Evolutionary conservation across 2,797 vertebrate species (phyloP).

Genomic region (Chromobotia macracanthus): DNA sequence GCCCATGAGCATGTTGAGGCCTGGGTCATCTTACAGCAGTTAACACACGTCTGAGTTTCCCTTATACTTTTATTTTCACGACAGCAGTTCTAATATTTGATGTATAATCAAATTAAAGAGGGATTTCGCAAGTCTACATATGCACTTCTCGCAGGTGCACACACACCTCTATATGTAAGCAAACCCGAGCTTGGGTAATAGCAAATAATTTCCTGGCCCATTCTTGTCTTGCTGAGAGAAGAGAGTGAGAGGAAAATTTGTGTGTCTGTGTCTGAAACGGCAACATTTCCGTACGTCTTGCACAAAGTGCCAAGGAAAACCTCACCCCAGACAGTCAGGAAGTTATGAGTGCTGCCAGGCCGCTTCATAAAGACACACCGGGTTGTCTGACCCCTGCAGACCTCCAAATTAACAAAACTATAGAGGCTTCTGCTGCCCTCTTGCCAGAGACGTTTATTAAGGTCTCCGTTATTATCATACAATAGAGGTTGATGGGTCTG

Average conservation of each 20-base stretch:
- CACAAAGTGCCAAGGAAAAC: slow-evolving; percentile 35
- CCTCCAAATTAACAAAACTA: slow-evolving; percentile 39
- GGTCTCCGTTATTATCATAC: slow-evolving; percentile 14
- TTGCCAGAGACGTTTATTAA: slow-evolving; percentile 34
- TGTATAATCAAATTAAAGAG: background rate
- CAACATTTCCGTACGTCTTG: slow-evolving; percentile 30
- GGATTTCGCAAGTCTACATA: background rate
- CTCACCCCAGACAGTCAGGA: slow-evolving; percentile 27
- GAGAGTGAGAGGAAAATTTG: background rate
- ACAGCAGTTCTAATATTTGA: background rate
- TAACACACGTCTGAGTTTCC: slow-evolving; percentile 5
- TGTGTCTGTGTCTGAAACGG: background rate
- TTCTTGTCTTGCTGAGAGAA: slow-evolving; percentile 21
- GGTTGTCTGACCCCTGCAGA: slow-evolving; percentile 27
- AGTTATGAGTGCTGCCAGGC: slow-evolving; percentile 18
- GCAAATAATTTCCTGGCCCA: background rate
- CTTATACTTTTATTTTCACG: background rate
- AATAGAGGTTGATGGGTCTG: slow-evolving; percentile 6
- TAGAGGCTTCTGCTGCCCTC: slow-evolving; percentile 11
- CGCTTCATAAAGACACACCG: slow-evolving; percentile 20
- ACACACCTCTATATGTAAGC: background rate
- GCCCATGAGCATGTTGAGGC: slow-evolving; percentile 34
- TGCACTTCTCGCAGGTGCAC: too few species aligned
- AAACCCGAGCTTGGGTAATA: background rate
- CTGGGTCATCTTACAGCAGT: background rate